A percentile compares a stretch with the other conserved stretches of the same genome.
These are phyloP conservation scores for Drosophila kanekoi DNA, from an alignment of 2,888 invertebrate species.

Conservation along the genomic window DNA sequence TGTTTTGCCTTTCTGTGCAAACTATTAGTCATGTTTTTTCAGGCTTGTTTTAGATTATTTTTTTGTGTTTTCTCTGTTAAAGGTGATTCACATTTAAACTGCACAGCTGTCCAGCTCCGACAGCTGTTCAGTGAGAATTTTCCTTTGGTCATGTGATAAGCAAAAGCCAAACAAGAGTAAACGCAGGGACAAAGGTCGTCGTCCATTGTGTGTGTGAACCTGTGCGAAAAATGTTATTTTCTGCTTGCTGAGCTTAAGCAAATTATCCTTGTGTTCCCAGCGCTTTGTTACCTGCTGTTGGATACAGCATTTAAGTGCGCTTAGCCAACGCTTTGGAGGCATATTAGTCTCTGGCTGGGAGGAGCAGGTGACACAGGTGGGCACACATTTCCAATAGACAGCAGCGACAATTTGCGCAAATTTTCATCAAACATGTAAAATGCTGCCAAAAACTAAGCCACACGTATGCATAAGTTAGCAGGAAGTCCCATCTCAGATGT, in stretches of 20 bases:
- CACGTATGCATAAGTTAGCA: constrained; percentile 73
- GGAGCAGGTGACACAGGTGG: background rate
- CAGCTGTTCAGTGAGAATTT: constrained; percentile 45
- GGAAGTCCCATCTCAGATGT: constrained; percentile 17
- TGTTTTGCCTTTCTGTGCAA: constrained; percentile 62
- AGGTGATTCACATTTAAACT: constrained; percentile 59
- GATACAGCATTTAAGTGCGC: constrained; percentile 17
- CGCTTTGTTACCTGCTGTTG: constrained; percentile 39
- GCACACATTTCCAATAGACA: constrained; percentile 51
- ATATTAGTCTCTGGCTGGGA: too few species aligned
- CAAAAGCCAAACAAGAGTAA: constrained; percentile 33
- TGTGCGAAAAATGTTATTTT: constrained; percentile 78
- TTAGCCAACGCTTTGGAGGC: constrained; percentile 13
- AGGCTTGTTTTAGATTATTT: constrained; percentile 25
- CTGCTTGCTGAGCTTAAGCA: constrained; percentile 74
- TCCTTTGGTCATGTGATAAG: constrained; percentile 60
- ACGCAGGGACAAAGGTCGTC: constrained; percentile 46
- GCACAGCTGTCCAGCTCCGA: constrained; percentile 56
- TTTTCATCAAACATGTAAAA: constrained; percentile 61
- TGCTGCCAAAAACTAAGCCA: constrained; percentile 55
- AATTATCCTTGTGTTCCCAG: constrained; percentile 67
- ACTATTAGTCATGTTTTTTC: constrained; percentile 74
- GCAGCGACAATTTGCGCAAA: constrained; percentile 59
- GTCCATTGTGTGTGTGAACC: constrained; percentile 68
- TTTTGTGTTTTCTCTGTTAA: constrained; percentile 34